phyloP scores from a whole-genome alignment of 1,140 invertebrate genomes.

The Drosophila kurseongensis region DNA sequence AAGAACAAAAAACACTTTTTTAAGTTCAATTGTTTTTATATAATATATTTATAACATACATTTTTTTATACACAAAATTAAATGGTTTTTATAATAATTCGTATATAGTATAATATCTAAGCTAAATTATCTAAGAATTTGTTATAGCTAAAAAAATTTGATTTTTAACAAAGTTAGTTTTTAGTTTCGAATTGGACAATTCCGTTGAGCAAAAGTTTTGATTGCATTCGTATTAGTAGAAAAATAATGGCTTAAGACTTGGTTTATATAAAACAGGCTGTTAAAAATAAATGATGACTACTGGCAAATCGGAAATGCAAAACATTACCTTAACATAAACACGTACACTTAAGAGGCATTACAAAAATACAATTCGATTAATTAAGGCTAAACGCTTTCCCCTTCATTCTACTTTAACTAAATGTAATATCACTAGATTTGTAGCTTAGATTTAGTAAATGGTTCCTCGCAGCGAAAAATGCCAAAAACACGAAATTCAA shows the following conservation, averaged over 20 bases:
- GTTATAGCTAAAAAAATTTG: conserved; percentile 28
- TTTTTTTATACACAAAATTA: conserved; percentile 10
- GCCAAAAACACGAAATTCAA: conserved; percentile 82
- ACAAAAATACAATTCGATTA: conserved; percentile 68
- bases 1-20: not conserved
- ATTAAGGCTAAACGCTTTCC: conserved; percentile 61
- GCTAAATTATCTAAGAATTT: conserved; percentile 31
- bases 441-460: conserved; percentile 75
- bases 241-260: conserved; percentile 28
- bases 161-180: conserved; percentile 17
- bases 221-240: conserved; percentile 9
- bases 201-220: conserved; percentile 20
- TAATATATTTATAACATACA: conserved; percentile 41
- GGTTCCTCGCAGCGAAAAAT: conserved; percentile 49
- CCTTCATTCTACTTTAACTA: conserved; percentile 64
- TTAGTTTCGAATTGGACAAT: conserved; percentile 26
- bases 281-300: conserved; percentile 34
- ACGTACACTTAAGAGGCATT: conserved; percentile 26
- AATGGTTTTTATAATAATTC: conserved; percentile 24
- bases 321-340: conserved; percentile 20
- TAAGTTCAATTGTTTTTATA: conserved; percentile 14
- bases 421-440: conserved; percentile 84
- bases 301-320: conserved; percentile 48
- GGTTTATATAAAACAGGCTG: conserved; percentile 1
- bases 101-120: conserved; percentile 13